A percentile compares a stretch with the other conserved stretches of the same genome.
Evolutionary conservation across 2,113 vertebrate genomes (phyloP).

Genomic region (Pan paniscus): DNA sequence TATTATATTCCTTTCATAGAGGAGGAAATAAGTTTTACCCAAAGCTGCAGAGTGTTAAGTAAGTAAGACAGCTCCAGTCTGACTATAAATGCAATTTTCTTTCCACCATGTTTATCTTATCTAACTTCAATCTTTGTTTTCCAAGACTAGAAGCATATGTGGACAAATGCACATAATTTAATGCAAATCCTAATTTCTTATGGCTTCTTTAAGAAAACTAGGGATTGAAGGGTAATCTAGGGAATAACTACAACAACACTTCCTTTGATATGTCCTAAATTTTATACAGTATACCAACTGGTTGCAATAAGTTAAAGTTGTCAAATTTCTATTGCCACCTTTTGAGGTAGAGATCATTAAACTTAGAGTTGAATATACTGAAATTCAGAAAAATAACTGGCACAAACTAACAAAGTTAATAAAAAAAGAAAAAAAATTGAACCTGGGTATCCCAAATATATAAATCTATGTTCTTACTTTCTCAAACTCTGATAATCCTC

Average conservation of each 20-base stretch:
- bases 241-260: conserved; percentile 13
- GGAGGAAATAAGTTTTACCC: not conserved
- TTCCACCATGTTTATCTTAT: not conserved
- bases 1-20: not conserved
- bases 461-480: not conserved
- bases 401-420: conserved; percentile 54
- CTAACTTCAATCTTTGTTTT: not conserved
- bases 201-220: not conserved
- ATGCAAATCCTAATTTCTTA: not conserved
- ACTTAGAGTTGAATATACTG: conserved; percentile 60
- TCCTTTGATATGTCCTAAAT: not conserved
- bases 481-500: not conserved
- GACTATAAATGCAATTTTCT: not conserved
- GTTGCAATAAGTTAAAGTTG: not conserved
- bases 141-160: not conserved
- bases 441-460: not conserved
- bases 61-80: not conserved
- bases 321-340: conserved; percentile 1
- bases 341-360: conserved; percentile 61
- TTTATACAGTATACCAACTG: not conserved
- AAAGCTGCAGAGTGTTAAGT: not conserved
- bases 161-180: not conserved
- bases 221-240: not conserved
- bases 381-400: conserved; percentile 66
- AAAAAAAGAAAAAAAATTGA: conserved; percentile 39